Percentiles rank a stretch among this genome's conserved stretches.
Conservation (phyloP, 2,797 vertebrate species). For the Cyprinodon diabolis region DNA sequence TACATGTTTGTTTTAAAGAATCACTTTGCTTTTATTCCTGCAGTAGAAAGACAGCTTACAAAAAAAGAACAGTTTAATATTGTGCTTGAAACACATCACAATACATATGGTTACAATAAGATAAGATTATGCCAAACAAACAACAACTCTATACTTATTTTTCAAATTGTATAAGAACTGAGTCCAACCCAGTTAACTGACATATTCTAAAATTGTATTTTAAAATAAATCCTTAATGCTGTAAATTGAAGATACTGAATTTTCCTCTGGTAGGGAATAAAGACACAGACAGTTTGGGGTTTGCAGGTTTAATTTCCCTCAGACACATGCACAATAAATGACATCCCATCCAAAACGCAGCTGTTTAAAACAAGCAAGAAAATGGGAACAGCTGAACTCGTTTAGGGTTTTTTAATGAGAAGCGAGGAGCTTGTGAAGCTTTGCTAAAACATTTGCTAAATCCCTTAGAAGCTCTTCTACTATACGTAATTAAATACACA, state of each 20-base stretch:
- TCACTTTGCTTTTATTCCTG: too few species aligned
- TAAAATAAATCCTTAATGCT: not conserved
- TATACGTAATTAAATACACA: constrained; percentile 13
- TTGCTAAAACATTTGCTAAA: constrained; percentile 19
- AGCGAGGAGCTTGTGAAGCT: constrained; percentile 2
- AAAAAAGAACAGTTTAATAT: too few species aligned
- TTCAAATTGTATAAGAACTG: too few species aligned
- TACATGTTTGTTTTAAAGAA: too few species aligned
- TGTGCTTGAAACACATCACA: too few species aligned
- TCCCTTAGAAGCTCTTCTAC: constrained; percentile 3
- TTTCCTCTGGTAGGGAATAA: not conserved
- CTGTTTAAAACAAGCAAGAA: constrained; percentile 9
- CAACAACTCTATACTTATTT: too few species aligned
- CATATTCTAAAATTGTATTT: too few species aligned
- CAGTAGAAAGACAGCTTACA: too few species aligned
- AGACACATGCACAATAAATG: constrained; percentile 21
- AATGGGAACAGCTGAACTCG: constrained; percentile 22
- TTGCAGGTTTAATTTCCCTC: constrained; percentile 29
- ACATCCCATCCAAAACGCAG: constrained; percentile 7
- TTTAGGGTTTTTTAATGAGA: constrained; percentile 27
- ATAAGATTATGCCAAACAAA: too few species aligned
- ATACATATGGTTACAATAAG: too few species aligned
- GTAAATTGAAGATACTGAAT: too few species aligned
- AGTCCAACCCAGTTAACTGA: too few species aligned
- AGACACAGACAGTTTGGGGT: constrained; percentile 13